Evolutionary conservation across 2,888 invertebrate species (phyloP).

Genomic region (Caenorhabditis wallacei): DNA sequence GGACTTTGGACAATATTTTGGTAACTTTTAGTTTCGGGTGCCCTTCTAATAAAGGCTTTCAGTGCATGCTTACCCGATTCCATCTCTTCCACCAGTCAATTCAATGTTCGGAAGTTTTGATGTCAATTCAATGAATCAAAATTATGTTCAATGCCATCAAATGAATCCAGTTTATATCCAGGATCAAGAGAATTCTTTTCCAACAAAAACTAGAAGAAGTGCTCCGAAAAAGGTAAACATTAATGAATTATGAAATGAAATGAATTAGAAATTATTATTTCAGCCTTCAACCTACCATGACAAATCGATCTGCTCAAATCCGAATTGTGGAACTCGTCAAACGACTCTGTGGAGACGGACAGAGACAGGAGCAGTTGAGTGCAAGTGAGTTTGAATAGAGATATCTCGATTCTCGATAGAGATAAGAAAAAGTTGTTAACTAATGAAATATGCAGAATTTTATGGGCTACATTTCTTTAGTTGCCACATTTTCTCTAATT

Average conservation of each 20-base stretch:
- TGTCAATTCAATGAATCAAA: constrained; percentile 8
- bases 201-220: not conserved
- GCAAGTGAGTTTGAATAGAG: constrained; percentile 66
- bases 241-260: not conserved
- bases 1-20: constrained; percentile 54
- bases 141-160: constrained; percentile 1
- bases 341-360: constrained; percentile 60
- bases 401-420: no score
- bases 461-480: no score
- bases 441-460: no score
- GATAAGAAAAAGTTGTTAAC: not conserved
- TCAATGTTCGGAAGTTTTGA: constrained; percentile 47
- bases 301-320: constrained; percentile 52
- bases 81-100: not conserved
- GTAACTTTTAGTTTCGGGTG: constrained; percentile 1
- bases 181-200: not conserved
- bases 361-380: constrained; percentile 47
- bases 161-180: not conserved
- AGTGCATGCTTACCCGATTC: not conserved
- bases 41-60: not conserved
- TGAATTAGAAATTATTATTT: not conserved
- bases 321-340: constrained; percentile 51
- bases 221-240: not conserved
- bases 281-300: constrained; percentile 39
- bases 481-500: no score